Evolutionary conservation across 2,797 vertebrate genomes (phyloP), one percentile per base, ranked within the genome.

Genomic region (Holocentrus rufus): DNA sequence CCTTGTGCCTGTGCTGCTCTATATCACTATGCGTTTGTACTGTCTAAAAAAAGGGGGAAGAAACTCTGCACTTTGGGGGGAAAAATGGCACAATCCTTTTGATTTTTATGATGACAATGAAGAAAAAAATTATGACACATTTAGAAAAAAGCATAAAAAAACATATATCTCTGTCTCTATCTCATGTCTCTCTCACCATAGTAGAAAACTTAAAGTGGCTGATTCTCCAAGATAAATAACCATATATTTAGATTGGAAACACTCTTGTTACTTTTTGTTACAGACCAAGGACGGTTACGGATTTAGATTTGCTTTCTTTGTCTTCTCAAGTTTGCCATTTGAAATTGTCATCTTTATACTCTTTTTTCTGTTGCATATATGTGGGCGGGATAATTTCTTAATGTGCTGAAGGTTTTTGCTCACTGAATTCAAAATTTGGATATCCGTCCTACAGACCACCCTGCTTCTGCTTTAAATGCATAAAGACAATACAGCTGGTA

Each of bases 401-500:
- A 50, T 46, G 20, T 55, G 52, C 15, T 57, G 2, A 55, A 65
- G 8, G 18, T 49, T 70, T 89, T 76, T 31, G 30, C 59, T 20
- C 46, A 17, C 31, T 54, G 18, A 56, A 50, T 50, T 31, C n/a
- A 58, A 20, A 15, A 30, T 60, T 72, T 65, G 59, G 74, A 75
- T 52, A 63, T 54, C 42, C 65, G 34, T 0, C 2, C 7, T 72
- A 55, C 42, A 53, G 67, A 25, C 30, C 10, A 2, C 58, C 66
- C 7, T 54, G 56, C 42, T 58, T 25, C 55, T 47, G 47, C 55
- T 52, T 77, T 70, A 34, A 81, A 85, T 66, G 34, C 65, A 42
- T 66, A 36, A 25, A 68, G 73, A 82, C 79, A 84, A 70, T 65
- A 75, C 82, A 85, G 72, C 75, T 81, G 75, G 62, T 76, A 57